Conservation (phyloP, 2,113 vertebrate species). For the Tursiops truncatus region DNA sequence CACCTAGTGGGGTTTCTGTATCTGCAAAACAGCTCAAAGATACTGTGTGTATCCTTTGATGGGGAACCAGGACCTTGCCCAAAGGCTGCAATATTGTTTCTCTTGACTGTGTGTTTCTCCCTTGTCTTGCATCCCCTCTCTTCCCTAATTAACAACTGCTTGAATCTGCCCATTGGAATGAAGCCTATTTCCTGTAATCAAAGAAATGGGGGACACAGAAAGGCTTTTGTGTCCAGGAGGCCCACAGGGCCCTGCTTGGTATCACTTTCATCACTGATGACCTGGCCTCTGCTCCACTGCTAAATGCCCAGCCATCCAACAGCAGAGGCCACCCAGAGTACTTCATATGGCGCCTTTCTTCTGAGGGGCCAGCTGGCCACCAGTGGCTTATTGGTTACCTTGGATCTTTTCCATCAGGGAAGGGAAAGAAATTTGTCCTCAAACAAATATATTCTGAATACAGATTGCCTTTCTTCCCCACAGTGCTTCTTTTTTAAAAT, state of each 20-base stretch:
- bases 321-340: background rate
- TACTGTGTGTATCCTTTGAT: background rate
- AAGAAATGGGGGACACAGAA: too few species aligned
- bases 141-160: background rate
- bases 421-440: background rate
- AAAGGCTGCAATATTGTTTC: background rate
- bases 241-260: too few species aligned
- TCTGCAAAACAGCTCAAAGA: background rate
- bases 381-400: background rate
- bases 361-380: background rate
- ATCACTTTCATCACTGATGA: background rate
- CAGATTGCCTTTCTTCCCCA: background rate
- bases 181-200: too few species aligned
- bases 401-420: background rate
- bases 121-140: background rate
- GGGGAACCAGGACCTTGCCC: background rate
- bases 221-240: too few species aligned
- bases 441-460: background rate
- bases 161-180: too few species aligned
- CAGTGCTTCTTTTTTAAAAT: background rate
- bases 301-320: background rate
- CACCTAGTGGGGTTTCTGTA: background rate
- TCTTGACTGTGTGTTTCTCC: background rate
- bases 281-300: background rate
- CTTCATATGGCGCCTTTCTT: background rate